Evolutionary conservation across 1,140 invertebrate species (phyloP), one percentile per base, ranked within the genome.

Genomic region (Matsumurasca onukii): DNA sequence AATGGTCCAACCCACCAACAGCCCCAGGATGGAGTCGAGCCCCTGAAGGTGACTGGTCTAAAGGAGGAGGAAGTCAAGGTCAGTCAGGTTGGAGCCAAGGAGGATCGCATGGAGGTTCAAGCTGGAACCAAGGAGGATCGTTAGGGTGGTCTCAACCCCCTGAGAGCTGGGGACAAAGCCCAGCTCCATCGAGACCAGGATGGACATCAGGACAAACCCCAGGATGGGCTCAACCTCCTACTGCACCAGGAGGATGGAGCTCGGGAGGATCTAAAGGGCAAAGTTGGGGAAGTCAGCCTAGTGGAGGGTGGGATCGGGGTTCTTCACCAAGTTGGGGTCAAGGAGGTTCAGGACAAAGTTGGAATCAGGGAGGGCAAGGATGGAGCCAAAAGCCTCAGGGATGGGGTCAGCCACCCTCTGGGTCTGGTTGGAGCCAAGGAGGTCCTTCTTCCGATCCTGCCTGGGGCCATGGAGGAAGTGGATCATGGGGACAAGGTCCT

Each of bases 11-110:
- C 22, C n/a, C 24, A 45, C 62, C 62, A 5, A 48, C 62, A 1
- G 34, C 31, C 20, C 39, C 62, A 24, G 62, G 62, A 5, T 65
- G 62, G 62, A 45, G 31, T 48, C 62, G 48, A 48, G 17, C 31
- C 15, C 62, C 31, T 2, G 12, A 29, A 17, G n/a, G 27, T 15
- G 31, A 27, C n/a, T n/a, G n/a, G n/a, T n/a, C n/a, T n/a, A n/a
- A n/a, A 48, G 45, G 34, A 9, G 62, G 62, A 15, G 45, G 62
- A 39, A 31, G 29, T 27, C n/a, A 63, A 31, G 3, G n/a, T 31
- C n/a, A 31, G 9, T 39, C 62, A 48, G 34, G 62, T 24, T 59
- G 55, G 55, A 12, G 15, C 25, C 55, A 59, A 29, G 55, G 55
- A 27, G 15, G 15, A n/a, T n/a, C n/a, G n/a, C n/a, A n/a, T n/a